Evolutionary conservation across 2,797 vertebrate species (phyloP), one percentile per base, ranked within the genome.

Genomic region (Sebastes taczanowskii): DNA sequence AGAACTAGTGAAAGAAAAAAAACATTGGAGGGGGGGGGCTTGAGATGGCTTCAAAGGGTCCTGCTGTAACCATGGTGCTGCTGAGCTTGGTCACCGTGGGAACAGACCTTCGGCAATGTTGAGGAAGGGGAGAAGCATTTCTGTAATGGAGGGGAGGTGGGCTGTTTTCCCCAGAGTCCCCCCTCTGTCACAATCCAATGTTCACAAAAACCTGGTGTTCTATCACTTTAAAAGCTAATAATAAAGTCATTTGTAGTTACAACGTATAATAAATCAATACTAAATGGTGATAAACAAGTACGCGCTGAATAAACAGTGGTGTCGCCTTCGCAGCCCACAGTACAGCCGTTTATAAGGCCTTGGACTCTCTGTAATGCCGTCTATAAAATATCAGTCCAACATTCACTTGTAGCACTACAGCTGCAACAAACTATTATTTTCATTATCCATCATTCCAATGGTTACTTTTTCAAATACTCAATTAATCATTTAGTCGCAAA

Each of bases 71-170:
- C 90, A 94, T 94, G 91, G 91, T 67, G 86, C 79, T 67, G 62
- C 60, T 77, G 85, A 90, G 88, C 82, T 81, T 59, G 81, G 91
- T 94, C 93, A 91, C 89, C 42, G 86, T 94, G 92, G 91, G 94
- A 94, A 94, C 88, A 52, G 85, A 88, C 86, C 83, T 63, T 91
- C 52, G 13, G 69, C 73, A 85, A 88, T 82, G 81, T 77, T 73
- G 58, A 84, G 74, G 77, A 71, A 66, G 63, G 72, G 77, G 73
- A 66, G 63, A 71, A 29, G 69, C 25, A 58, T 81, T 74, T 89
- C 76, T 74, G 78, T 42, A 55, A 81, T 7, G 32, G 42, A 74
- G 38, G 68, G 66, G 60, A 34, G 53, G 38, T 59, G 52, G 60
- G 58, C 22, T n/a, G 32, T 61, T 69, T 67, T 59, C 52, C 60